A percentile compares a stretch with the other conserved stretches of the same genome.
These are phyloP conservation scores for Cavia aperea DNA, from an alignment of 2,113 vertebrate genomes.

Conservation along the genomic window DNA sequence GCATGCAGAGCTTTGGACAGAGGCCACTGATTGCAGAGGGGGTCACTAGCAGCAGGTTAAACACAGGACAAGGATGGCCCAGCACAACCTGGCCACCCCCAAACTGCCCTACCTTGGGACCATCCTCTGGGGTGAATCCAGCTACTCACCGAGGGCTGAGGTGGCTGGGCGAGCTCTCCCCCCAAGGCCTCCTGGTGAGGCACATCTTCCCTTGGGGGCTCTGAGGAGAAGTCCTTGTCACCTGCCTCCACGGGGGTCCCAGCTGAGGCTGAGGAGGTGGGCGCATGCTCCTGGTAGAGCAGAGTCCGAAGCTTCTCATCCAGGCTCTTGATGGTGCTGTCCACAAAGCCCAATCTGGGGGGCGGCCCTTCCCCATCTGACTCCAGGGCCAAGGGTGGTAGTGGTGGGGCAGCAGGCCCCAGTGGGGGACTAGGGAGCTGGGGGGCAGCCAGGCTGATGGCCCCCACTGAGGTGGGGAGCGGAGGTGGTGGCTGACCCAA, in stretches of 20 bases:
- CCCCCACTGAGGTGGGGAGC: conserved; percentile 55
- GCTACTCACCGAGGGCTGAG: background rate
- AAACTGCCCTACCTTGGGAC: too few species aligned
- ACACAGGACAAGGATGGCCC: background rate
- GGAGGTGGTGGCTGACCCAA: conserved; percentile 63
- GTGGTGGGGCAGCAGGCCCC: conserved; percentile 62
- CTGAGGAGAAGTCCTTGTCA: conserved; percentile 80
- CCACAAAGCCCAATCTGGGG: conserved; percentile 88
- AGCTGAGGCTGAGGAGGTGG: conserved; percentile 87
- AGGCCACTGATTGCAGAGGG: background rate
- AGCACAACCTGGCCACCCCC: background rate
- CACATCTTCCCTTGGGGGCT: conserved; percentile 79
- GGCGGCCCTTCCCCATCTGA: conserved; percentile 89
- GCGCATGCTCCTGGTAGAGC: conserved; percentile 94
- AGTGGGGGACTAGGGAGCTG: conserved; percentile 63
- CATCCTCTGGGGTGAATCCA: background rate
- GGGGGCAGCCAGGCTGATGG: background rate
- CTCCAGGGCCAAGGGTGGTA: conserved; percentile 77
- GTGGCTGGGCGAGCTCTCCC: conserved; percentile 68
- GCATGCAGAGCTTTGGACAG: background rate
- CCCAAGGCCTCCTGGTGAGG: conserved; percentile 67
- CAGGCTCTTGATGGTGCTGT: conserved; percentile 94
- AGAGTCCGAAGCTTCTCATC: conserved; percentile 95
- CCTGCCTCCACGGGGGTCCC: conserved; percentile 74
- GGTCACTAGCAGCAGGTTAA: accelerated